A percentile compares a stretch with the other conserved stretches of the same genome.
Evolutionary conservation across 2,113 vertebrate species (phyloP).

Genomic region (Centrocercus urophasianus): DNA sequence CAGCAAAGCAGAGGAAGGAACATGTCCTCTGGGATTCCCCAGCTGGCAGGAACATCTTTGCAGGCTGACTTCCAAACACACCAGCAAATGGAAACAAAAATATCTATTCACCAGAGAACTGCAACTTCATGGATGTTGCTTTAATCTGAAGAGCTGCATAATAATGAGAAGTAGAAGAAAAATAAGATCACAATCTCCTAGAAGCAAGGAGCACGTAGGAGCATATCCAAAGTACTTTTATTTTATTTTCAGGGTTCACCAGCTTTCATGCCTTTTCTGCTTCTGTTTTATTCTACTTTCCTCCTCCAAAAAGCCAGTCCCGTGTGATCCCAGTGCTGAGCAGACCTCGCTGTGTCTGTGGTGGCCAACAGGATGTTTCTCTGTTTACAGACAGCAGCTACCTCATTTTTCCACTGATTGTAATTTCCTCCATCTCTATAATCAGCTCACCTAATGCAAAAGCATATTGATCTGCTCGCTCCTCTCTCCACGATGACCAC

Average conservation of each 20-base stretch:
- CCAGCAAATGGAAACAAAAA: background rate
- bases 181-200: background rate
- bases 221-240: background rate
- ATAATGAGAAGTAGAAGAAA: background rate
- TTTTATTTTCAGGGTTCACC: background rate
- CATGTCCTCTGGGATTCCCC: slow-evolving; percentile 40
- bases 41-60: slow-evolving; percentile 22
- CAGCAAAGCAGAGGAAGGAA: slow-evolving; percentile 32
- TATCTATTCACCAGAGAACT: background rate
- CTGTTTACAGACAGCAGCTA: background rate
- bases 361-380: background rate
- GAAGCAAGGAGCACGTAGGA: background rate
- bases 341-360: background rate
- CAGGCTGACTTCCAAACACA: slow-evolving; percentile 24
- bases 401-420: background rate
- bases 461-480: background rate
- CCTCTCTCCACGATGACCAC: background rate
- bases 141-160: background rate
- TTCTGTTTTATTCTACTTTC: background rate
- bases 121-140: background rate
- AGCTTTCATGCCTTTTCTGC: background rate
- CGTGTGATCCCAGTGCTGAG: background rate
- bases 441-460: slow-evolving; percentile 7
- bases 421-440: slow-evolving; percentile 6
- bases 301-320: background rate